Conservation (phyloP, 1,140 invertebrate genomes). For the Penaeus japonicus region DNA sequence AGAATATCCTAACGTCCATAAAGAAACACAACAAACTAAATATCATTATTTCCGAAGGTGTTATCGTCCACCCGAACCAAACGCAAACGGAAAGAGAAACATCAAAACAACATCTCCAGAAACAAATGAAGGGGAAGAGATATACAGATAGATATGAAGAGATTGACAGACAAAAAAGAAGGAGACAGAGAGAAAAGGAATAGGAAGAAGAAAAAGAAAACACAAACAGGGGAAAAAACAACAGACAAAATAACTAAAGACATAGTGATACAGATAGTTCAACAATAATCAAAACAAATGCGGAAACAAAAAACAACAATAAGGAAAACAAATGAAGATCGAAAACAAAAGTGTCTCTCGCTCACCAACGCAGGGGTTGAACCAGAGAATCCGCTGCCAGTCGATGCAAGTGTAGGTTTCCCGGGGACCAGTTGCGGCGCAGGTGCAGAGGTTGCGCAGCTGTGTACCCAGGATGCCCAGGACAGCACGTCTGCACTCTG, state of each 20-base stretch:
- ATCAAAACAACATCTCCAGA: background rate
- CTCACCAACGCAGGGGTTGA: conserved; percentile 91
- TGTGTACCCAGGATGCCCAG: conserved; percentile 86
- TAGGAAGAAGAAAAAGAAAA: too few relatives aligned
- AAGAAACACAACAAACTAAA: background rate
- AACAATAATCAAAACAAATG: too few relatives aligned
- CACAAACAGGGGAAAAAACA: too few relatives aligned
- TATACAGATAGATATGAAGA: too few relatives aligned
- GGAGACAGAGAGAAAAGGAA: too few relatives aligned
- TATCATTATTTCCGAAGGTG: background rate
- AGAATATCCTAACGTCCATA: background rate
- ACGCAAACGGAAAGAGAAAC: background rate
- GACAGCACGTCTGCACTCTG: conserved; percentile 81
- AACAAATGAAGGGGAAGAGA: background rate
- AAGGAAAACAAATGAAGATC: too few relatives aligned
- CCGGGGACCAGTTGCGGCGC: conserved; percentile 77
- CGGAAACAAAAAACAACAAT: too few relatives aligned
- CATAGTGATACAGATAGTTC: too few relatives aligned
- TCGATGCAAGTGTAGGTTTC: conserved; percentile 86
- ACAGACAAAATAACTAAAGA: too few relatives aligned
- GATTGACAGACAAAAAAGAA: too few relatives aligned
- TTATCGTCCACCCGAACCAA: background rate
- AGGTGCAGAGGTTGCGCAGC: conserved; percentile 82
- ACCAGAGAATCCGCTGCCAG: conserved; percentile 89
- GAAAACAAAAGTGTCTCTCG: too few relatives aligned